A percentile compares a stretch with the other conserved stretches of the same genome.
These are phyloP conservation scores for Atherinosoma microstoma DNA, from an alignment of 2,797 vertebrate species.

Conservation along the genomic window DNA sequence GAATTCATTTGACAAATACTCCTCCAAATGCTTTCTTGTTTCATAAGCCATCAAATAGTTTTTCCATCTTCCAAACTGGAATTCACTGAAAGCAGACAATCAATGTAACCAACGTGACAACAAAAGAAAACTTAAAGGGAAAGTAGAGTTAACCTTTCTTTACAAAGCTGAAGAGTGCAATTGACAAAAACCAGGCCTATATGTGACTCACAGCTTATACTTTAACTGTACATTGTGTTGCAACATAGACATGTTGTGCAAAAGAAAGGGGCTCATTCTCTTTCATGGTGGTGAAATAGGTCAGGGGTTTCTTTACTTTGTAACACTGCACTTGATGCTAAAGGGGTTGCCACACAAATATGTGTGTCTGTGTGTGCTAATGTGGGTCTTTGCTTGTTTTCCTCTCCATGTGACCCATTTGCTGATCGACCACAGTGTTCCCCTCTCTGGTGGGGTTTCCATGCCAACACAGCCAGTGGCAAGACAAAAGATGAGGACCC, in stretches of 20 bases:
- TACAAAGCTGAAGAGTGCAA: not conserved
- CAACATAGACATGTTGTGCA: slow-evolving; percentile 58
- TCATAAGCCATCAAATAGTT: slow-evolving; percentile 45
- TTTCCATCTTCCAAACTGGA: slow-evolving; percentile 41
- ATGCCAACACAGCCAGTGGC: slow-evolving; percentile 83
- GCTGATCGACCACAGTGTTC: slow-evolving; percentile 83
- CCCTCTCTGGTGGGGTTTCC: slow-evolving; percentile 81
- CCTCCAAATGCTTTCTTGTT: slow-evolving; percentile 39
- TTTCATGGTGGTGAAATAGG: slow-evolving; percentile 60
- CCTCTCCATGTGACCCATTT: slow-evolving; percentile 84
- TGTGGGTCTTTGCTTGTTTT: slow-evolving; percentile 61
- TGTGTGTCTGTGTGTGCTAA: slow-evolving; percentile 18
- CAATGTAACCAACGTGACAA: slow-evolving; percentile 15
- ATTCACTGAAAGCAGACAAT: slow-evolving; percentile 11
- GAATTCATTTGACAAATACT: slow-evolving; percentile 33
- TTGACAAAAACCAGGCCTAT: not conserved
- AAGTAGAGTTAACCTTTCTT: slow-evolving; percentile 22
- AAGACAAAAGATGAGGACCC: slow-evolving; percentile 81
- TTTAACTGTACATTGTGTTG: slow-evolving; percentile 53
- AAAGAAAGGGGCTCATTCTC: slow-evolving; percentile 53
- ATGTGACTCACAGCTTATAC: slow-evolving; percentile 27
- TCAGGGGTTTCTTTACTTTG: slow-evolving; percentile 71
- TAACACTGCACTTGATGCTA: slow-evolving; percentile 54
- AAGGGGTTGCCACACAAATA: slow-evolving; percentile 49
- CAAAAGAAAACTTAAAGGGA: not conserved